Evolutionary conservation across 2,797 vertebrate genomes (phyloP), one percentile per base, ranked within the genome.

Genomic region (Rhodeus uyekii): DNA sequence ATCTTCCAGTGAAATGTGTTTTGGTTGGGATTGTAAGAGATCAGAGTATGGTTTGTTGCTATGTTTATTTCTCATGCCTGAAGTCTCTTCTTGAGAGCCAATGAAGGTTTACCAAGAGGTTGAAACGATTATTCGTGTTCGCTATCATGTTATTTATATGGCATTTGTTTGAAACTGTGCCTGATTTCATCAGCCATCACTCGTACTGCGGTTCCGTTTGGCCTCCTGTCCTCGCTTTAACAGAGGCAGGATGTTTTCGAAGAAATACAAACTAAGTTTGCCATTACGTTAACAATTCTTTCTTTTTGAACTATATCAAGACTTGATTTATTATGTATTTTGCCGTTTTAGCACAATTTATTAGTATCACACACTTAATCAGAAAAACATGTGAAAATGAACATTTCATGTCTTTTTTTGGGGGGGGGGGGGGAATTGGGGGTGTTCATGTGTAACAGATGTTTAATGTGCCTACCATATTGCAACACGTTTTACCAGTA

Each of bases 401-500:
- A 42, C 73, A 76, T 68, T 76, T 76, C 36, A 42, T 65, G 24
- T 39, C 14, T 68, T 69, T 68, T 76, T 68, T 48, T 14, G 0
- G 3, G 5, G 5, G 22, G 14, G 34, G 16, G 53, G n/a, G 4
- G 0, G 5, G 55, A 8, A n/a, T n/a, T n/a, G 53, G 22, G 8
- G 1, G 19, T 76, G 48, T 78, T 65, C 58, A 72, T 76, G 64
- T 73, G 50, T 81, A 73, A 83, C 55, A 73, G 69, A 84, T 44
- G 80, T 84, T 71, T 83, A 64, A 80, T 73, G 73, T 84, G 77
- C 82, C 80, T 86, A 78, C 39, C 44, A 64, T 85, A 80, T 77
- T 80, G 69, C 77, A 76, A 71, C 61, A 63, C 36, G 48, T 71
- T 86, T 89, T 74, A 78, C 53, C 61, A 89, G 87, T 89, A 89